Conservation (phyloP, 1,140 invertebrate genomes). For the Drosophila carrolli region DNA sequence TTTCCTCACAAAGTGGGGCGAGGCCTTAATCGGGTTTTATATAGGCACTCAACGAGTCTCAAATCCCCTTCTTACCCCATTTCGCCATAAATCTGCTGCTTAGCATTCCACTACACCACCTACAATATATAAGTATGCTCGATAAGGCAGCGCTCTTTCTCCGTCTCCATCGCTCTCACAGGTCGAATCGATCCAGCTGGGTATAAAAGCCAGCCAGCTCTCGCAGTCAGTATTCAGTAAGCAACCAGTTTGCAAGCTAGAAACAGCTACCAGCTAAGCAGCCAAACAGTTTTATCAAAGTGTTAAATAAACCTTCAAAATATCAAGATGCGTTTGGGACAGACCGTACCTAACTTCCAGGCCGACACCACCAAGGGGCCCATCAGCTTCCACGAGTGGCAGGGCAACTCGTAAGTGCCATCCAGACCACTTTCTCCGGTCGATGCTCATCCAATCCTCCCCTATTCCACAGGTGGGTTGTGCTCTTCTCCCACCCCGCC, state of each 20-base stretch:
- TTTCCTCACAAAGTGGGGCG: slow-evolving; percentile 41
- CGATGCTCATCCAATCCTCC: background rate
- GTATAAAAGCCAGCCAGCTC: slow-evolving; percentile 56
- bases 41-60: background rate
- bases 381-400: slow-evolving; percentile 92
- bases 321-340: slow-evolving; percentile 87
- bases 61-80: background rate
- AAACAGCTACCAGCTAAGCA: slow-evolving; percentile 17
- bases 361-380: slow-evolving; percentile 90
- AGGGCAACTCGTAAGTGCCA: slow-evolving; percentile 89
- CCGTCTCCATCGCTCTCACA: slow-evolving; percentile 17
- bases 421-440: background rate
- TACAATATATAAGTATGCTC: background rate
- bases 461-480: slow-evolving; percentile 89
- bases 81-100: background rate
- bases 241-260: slow-evolving; percentile 30
- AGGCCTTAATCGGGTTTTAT: slow-evolving; percentile 15
- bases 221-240: slow-evolving; percentile 51
- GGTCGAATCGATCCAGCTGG: background rate
- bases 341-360: slow-evolving; percentile 91
- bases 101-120: background rate
- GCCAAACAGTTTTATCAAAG: slow-evolving; percentile 5
- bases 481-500: slow-evolving; percentile 96
- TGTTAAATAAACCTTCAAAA: background rate
- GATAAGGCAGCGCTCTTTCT: slow-evolving; percentile 33